Conservation (phyloP, 2,888 invertebrate genomes). For the Aphrophora alni region DNA sequence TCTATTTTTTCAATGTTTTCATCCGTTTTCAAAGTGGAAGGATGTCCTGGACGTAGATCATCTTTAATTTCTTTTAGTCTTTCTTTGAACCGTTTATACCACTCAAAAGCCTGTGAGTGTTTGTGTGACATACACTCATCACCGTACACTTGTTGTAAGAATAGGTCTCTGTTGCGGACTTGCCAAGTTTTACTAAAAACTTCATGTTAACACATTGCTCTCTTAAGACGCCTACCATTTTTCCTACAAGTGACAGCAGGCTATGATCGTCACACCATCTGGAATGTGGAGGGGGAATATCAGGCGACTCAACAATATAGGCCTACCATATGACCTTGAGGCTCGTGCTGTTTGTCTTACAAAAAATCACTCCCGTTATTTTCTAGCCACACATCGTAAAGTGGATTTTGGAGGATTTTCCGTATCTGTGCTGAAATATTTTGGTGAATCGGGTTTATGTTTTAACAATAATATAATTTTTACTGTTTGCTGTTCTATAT, state of each 20-base stretch:
- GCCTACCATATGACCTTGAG: not conserved
- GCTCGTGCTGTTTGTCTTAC: not conserved
- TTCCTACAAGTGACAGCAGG: not conserved
- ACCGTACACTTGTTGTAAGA: not conserved
- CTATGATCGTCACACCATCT: not conserved
- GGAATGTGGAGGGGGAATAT: not conserved
- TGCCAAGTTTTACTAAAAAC: not conserved
- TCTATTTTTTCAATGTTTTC: not conserved
- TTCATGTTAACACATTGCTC: not conserved
- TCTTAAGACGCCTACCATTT: not conserved
- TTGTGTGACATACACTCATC: not conserved
- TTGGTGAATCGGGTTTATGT: too few relatives aligned
- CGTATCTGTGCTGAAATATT: too few relatives aligned
- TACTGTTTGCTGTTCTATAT: too few relatives aligned
- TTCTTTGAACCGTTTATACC: not conserved
- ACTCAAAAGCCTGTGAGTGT: not conserved
- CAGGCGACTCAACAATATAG: not conserved
- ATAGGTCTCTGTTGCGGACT: not conserved
- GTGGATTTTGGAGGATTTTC: too few relatives aligned
- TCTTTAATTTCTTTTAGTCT: not conserved
- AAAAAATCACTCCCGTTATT: not conserved
- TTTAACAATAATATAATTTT: too few relatives aligned
- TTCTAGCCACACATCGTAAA: not conserved
- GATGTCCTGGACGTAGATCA: not conserved
- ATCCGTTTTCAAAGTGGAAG: conserved; percentile 7